phyloP scores from a whole-genome alignment of 2,113 vertebrate genomes.

The Labrus mixtus region DNA sequence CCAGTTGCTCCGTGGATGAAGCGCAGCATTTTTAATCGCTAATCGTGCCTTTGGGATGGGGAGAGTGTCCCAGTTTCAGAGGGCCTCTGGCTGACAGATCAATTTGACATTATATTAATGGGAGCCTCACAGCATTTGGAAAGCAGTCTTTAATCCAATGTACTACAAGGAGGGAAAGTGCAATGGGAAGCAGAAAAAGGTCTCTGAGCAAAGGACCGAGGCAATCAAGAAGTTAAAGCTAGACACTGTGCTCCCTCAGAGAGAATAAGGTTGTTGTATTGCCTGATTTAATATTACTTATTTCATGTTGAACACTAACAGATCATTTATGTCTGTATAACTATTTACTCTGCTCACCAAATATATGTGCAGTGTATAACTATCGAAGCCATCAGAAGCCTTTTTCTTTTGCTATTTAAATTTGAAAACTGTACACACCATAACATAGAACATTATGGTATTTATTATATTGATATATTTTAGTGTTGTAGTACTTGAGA shows the following conservation, averaged over 20 bases:
- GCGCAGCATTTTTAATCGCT: constrained; percentile 44
- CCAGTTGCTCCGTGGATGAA: constrained; percentile 39
- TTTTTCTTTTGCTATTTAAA: no score
- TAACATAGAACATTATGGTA: no score
- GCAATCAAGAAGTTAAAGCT: constrained; percentile 8
- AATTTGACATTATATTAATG: constrained; percentile 71
- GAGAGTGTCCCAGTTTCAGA: constrained; percentile 63
- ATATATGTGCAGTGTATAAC: no score
- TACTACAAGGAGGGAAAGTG: constrained; percentile 44
- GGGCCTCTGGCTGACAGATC: constrained; percentile 71
- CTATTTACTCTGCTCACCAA: background rate
- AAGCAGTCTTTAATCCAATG: constrained; percentile 65
- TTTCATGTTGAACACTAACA: background rate
- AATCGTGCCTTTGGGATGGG: constrained; percentile 60
- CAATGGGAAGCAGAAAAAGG: constrained; percentile 38
- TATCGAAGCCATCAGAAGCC: no score
- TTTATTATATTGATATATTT: no score
- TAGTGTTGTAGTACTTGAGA: no score
- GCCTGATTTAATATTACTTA: background rate
- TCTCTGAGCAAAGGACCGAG: constrained; percentile 19
- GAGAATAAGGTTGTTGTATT: constrained; percentile 16
- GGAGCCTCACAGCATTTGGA: constrained; percentile 49
- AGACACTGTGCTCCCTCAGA: background rate
- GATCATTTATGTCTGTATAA: background rate
- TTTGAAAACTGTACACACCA: no score